A percentile compares a stretch with the other conserved stretches of the same genome.
Conservation (phyloP, 2,113 vertebrate species). For the Delphinapterus leucas region DNA sequence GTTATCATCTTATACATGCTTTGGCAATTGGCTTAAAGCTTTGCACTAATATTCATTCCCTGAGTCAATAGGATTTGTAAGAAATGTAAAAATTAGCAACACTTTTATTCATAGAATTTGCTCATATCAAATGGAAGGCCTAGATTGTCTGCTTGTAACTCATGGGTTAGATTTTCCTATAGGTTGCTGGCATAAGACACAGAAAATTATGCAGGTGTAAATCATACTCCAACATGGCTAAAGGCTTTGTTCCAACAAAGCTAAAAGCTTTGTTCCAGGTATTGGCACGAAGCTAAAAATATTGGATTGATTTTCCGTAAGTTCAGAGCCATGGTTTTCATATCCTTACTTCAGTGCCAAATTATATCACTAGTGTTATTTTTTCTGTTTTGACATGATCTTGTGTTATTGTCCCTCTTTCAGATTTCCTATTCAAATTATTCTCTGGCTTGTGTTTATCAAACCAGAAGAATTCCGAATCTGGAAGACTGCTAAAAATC, state of each 20-base stretch:
- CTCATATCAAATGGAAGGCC: conserved; percentile 69
- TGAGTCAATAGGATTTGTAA: conserved; percentile 41
- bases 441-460: conserved; percentile 44
- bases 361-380: conserved; percentile 71
- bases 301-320: conserved; percentile 71
- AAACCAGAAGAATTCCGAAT: conserved; percentile 55
- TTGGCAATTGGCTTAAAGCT: conserved; percentile 68
- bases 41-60: conserved; percentile 71
- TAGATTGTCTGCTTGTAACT: conserved; percentile 57
- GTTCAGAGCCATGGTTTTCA: conserved; percentile 68
- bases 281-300: conserved; percentile 71
- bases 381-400: conserved; percentile 68
- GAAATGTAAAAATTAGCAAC: conserved; percentile 76
- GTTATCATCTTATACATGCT: conserved; percentile 71
- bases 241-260: conserved; percentile 40
- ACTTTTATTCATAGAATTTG: conserved; percentile 75
- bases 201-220: conserved; percentile 79
- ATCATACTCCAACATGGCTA: conserved; percentile 58
- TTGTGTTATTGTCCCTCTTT: conserved; percentile 63
- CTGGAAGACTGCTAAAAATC: conserved; percentile 59
- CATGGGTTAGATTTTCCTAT: conserved; percentile 55
- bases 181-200: conserved; percentile 63
- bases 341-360: conserved; percentile 76
- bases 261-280: conserved; percentile 58
- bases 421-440: conserved; percentile 53